Evolutionary conservation across 2,113 vertebrate species (phyloP).

Genomic region (Toxotes chatareus): DNA sequence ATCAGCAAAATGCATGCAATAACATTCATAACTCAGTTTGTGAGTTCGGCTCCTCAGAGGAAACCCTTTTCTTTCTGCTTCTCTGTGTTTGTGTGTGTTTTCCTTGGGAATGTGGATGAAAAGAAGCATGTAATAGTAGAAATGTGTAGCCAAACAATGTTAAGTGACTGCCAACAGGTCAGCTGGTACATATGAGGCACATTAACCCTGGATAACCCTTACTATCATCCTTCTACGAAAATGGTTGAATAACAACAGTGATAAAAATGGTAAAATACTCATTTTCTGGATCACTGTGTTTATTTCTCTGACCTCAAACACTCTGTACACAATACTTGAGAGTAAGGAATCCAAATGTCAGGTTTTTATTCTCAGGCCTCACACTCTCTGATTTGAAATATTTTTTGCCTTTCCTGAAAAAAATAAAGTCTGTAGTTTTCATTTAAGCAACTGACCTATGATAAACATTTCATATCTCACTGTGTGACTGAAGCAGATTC

Average conservation of each 20-base stretch:
- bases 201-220: conserved; percentile 20
- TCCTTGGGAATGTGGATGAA: not conserved
- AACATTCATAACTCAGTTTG: not conserved
- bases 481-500: not conserved
- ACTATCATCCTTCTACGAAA: not conserved
- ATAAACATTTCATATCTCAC: not conserved
- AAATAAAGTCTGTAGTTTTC: not conserved
- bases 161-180: conserved; percentile 41
- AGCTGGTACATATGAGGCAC: conserved; percentile 46
- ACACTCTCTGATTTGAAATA: not conserved
- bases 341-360: not conserved
- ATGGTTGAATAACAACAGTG: conserved; percentile 13
- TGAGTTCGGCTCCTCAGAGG: not conserved
- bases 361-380: not conserved
- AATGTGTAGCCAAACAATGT: conserved; percentile 39
- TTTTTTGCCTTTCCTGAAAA: not conserved
- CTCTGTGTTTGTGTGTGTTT: not conserved
- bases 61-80: not conserved
- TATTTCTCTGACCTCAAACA: not conserved
- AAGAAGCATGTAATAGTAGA: conserved; percentile 18
- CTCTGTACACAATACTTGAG: not conserved
- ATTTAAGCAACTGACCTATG: not conserved
- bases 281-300: not conserved
- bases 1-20: not conserved
- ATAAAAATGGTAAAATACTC: conserved; percentile 4